A percentile compares a stretch with the other conserved stretches of the same genome.
Evolutionary conservation across 2,113 vertebrate genomes (phyloP).

Genomic region (Fukomys damarensis): DNA sequence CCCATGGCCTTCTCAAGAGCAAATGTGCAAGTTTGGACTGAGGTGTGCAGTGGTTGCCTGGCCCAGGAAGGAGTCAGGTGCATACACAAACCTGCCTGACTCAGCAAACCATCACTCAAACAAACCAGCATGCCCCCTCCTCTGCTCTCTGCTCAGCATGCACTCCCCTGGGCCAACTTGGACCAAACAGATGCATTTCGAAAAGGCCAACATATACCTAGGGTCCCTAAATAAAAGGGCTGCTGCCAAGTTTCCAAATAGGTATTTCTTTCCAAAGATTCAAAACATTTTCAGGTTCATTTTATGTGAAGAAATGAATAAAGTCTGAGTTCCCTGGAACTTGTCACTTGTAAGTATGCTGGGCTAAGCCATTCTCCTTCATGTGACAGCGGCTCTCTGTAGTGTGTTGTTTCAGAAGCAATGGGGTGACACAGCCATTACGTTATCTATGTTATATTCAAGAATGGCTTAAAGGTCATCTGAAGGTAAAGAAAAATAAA

Average conservation of each 20-base stretch:
- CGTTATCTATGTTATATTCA: not conserved
- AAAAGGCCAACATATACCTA: not conserved
- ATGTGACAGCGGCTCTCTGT: not conserved
- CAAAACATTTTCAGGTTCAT: not conserved
- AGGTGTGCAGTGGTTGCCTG: not conserved
- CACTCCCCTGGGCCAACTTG: not conserved
- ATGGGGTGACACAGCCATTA: not conserved
- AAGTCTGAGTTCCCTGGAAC: not conserved
- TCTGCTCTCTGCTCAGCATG: too few species aligned
- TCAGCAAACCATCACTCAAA: not conserved
- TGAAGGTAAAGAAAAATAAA: not conserved
- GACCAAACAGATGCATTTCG: not conserved
- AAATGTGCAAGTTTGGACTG: not conserved
- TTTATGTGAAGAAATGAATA: not conserved
- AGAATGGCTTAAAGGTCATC: not conserved
- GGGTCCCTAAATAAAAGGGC: not conserved
- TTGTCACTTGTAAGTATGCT: not conserved
- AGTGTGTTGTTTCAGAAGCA: not conserved
- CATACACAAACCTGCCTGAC: not conserved
- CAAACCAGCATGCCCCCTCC: fast-evolving
- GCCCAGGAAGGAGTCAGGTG: not conserved
- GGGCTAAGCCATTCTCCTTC: not conserved
- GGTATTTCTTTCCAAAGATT: not conserved
- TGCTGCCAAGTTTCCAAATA: not conserved
- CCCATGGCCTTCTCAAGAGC: not conserved